Percentiles rank a stretch among this genome's conserved stretches.
Evolutionary conservation across 2,113 vertebrate genomes (phyloP).

Genomic region (Albula glossodonta): DNA sequence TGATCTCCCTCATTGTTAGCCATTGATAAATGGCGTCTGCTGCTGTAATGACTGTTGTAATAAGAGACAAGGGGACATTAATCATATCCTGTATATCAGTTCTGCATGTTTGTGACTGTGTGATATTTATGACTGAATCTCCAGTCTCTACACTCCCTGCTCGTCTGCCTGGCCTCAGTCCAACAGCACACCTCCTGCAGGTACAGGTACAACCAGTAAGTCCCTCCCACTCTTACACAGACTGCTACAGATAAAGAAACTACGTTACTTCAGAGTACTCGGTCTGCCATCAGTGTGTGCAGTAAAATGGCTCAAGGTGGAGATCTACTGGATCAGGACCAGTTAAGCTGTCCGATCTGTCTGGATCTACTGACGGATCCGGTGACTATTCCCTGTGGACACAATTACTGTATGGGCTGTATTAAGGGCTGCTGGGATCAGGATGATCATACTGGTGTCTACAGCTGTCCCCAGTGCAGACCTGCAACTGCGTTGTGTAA

Average conservation of each 20-base stretch:
- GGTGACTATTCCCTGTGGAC: conserved; percentile 1
- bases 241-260: neutral
- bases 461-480: no score
- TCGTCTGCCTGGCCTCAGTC: neutral
- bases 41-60: no score
- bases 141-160: neutral
- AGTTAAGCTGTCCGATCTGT: no score
- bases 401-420: conserved; percentile 19
- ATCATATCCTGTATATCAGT: no score
- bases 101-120: no score
- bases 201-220: neutral
- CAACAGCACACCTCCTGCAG: neutral
- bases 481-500: no score
- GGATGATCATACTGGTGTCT: neutral
- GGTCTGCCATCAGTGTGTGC: neutral
- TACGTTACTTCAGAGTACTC: neutral
- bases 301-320: neutral
- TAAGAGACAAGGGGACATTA: no score
- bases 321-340: no score
- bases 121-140: neutral
- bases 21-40: no score
- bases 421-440: conserved; percentile 17
- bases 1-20: no score
- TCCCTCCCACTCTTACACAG: neutral
- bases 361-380: no score